Conservation (phyloP, 1,140 invertebrate species). For the Agrypnia vestita region DNA sequence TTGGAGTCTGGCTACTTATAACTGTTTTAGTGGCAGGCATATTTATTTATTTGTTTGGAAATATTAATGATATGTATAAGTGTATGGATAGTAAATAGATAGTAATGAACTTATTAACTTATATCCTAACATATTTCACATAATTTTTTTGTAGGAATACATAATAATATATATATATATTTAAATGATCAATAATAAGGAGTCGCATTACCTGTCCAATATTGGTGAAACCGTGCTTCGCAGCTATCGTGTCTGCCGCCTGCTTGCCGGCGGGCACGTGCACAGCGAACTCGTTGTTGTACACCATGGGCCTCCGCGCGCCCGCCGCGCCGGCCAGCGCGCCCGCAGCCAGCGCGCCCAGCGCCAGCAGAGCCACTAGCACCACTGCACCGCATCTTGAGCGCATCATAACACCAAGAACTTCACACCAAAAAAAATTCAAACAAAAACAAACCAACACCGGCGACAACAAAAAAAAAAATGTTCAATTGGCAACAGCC, state of each 20-base stretch:
- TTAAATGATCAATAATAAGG: too few relatives aligned
- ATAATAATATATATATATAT: too few relatives aligned
- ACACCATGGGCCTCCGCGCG: conserved; percentile 70
- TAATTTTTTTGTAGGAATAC: too few relatives aligned
- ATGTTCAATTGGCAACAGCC: conserved; percentile 4
- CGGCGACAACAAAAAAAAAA: conserved; percentile 24
- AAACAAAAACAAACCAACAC: not conserved
- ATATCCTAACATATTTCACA: too few relatives aligned
- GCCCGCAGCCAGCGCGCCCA: conserved; percentile 17
- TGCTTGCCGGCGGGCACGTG: conserved; percentile 78
- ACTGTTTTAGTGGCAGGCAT: too few relatives aligned
- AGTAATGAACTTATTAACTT: too few relatives aligned
- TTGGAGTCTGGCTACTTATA: too few relatives aligned
- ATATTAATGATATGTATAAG: too few relatives aligned
- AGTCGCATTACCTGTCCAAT: conserved; percentile 79
- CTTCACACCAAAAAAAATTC: not conserved
- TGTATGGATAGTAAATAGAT: too few relatives aligned
- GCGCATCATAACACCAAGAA: conserved; percentile 45
- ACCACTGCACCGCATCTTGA: conserved; percentile 23
- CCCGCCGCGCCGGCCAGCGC: conserved; percentile 1
- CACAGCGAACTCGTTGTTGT: conserved; percentile 86
- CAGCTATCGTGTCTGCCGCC: conserved; percentile 77
- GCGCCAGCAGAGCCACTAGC: conserved; percentile 7
- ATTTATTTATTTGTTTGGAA: too few relatives aligned
- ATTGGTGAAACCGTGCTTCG: conserved; percentile 81